Base-by-base conservation (phyloP, 2,888 invertebrate genomes). In the Beris morrisii region DNA sequence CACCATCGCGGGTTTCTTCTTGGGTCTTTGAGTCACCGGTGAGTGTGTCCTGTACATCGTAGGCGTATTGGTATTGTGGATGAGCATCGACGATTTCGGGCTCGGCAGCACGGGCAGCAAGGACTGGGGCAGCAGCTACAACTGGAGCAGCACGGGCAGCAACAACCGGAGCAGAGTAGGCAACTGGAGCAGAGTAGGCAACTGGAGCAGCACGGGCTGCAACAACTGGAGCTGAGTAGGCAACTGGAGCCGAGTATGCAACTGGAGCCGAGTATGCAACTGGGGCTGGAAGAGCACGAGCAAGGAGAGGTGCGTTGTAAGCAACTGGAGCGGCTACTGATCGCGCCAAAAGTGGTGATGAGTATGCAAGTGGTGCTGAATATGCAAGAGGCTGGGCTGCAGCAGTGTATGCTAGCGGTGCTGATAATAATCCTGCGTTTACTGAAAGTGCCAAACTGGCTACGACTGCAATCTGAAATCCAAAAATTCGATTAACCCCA, bases 21-120 rank as follows among this genome's bases (percentile, higher is more conserved):
- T 83, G 83, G 67, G 79, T 81, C 71, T 83, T 83, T 67, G 77
- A 78, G 73, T 83, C 83, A 50, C 83, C 83, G 65, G 83, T 83
- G 45, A 82, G 71, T 64, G 76, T 73, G 71, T 84, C 83, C 73
- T 82, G 80, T 22, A 83, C 81, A 70, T 81, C 79, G 73, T 84
- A 84, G 15, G 80, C 81, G 73, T 77, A 84, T 66, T 76, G 77
- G 75, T 84, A 84, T 75, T 83, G 77, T 66, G 81, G 79, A 69
- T 80, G 75, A 15, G 82, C 78, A 72, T 82, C 81, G 69, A 78
- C 77, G 71, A 79, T 76, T 72, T 82, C 79, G 61, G 80, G 73
- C 71, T 77, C 78, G 58, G 76, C 71, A 68, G 76, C 76, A 59
- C 77, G 71, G 57, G 78, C 76, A 48, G 73, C 72, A 52, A 77